Evolutionary conservation across 2,797 vertebrate genomes (phyloP), one percentile per base, ranked within the genome.

Genomic region (Oceanodroma leucorhoa): DNA sequence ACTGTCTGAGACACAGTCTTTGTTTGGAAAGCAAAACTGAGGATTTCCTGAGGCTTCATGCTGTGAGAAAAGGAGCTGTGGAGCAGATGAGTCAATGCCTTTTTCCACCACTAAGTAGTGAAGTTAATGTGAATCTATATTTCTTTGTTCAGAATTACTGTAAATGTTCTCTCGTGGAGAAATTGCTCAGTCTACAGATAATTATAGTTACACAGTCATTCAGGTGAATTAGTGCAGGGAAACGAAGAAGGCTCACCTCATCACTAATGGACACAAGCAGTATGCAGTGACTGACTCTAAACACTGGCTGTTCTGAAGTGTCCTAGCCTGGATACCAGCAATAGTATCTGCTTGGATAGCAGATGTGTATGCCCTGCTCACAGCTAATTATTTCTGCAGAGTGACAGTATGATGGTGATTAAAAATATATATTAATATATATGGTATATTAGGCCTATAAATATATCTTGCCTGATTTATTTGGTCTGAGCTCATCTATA

Each of bases 401-500:
- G 34, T 96, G 96, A 96, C 93, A 96, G 79, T 26, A 43, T 95
- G 94, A 94, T 91, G 66, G 66, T 90, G 93, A 96, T 97, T 96
- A 96, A 96, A 94, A 96, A 96, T 93, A 96, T 82, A 76, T 96
- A 92, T 82, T 92, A 95, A 93, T 94, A 96, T 94, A 93, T 93
- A 95, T 94, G 73, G 89, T 96, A 58, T 94, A 73, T 91, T 93
- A 85, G 82, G 89, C 73, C 89, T 96, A 96, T 96, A 96, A 97
- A 97, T 96, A 94, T 53, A 83, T 96, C 93, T 86, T 65, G 85
- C 43, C 73, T 97, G 95, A 96, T 95, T 96, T 96, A 96, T 94
- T 90, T 94, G 94, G 95, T 97, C 95, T 96, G 96, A 95, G 95
- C 82, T 93, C 77, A 95, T 96, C 93, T 95, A 95, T 96, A 96